These are phyloP conservation scores for Hipposideros larvatus DNA, from an alignment of 2,797 vertebrate genomes.

Conservation along the genomic window DNA sequence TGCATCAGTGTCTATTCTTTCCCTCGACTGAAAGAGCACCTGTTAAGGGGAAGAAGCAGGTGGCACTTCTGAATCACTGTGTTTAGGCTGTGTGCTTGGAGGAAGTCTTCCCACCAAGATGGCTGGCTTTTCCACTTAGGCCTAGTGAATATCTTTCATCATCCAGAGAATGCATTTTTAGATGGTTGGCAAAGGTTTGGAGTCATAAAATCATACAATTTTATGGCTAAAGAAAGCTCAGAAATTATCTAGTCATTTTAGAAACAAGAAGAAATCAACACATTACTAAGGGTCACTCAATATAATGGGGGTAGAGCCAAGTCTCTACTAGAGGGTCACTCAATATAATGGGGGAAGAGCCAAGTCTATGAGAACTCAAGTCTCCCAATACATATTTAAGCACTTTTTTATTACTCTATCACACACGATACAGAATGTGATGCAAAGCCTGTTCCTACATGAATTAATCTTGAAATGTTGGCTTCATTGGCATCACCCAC, in stretches of 20 bases:
- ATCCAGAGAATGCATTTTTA: background rate
- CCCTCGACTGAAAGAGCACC: background rate
- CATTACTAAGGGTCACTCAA: background rate
- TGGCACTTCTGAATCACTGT: background rate
- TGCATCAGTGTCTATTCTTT: background rate
- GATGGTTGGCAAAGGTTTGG: background rate
- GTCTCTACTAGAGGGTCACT: background rate
- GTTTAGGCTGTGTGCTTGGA: background rate
- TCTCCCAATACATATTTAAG: background rate
- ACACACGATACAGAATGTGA: background rate
- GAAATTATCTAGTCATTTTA: background rate
- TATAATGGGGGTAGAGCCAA: background rate
- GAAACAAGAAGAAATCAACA: conserved; percentile 34
- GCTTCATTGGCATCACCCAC: background rate
- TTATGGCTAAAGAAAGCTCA: background rate
- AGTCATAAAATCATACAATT: background rate
- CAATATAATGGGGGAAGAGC: background rate
- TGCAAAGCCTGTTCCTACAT: background rate
- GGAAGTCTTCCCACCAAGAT: background rate
- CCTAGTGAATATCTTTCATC: background rate
- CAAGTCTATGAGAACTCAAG: background rate
- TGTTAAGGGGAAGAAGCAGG: background rate
- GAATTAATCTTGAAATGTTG: background rate
- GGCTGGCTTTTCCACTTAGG: background rate
- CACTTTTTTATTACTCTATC: background rate